phyloP scores from a whole-genome alignment of 2,113 vertebrate species.

The Pipa parva region DNA sequence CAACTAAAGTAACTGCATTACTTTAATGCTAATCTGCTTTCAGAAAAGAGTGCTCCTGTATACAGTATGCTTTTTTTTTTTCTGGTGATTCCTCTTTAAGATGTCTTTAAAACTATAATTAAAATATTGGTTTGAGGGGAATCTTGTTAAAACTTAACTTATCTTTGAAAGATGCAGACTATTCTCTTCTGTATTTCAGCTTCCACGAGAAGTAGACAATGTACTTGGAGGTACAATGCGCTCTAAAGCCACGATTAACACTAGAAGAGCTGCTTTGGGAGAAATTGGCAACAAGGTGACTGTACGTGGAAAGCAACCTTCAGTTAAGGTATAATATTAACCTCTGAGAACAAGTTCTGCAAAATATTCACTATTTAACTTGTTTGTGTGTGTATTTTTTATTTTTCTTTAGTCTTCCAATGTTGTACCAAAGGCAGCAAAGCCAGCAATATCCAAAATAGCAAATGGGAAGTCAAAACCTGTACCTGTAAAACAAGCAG shows the following conservation, averaged over 20 bases:
- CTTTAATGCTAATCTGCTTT: too few species aligned
- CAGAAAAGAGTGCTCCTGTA: too few species aligned
- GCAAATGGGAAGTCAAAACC: slow-evolving; percentile 46
- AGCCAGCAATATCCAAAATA: slow-evolving; percentile 43
- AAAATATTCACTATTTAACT: neutral
- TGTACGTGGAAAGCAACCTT: slow-evolving; percentile 43
- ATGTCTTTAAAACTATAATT: neutral
- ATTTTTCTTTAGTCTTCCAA: slow-evolving; percentile 48
- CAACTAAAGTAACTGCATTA: too few species aligned
- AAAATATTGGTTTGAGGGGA: neutral
- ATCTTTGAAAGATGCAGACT: neutral
- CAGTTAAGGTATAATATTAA: slow-evolving; percentile 1
- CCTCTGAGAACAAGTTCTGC: too few species aligned
- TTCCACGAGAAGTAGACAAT: slow-evolving; percentile 57
- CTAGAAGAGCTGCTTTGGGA: slow-evolving; percentile 60
- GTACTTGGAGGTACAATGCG: slow-evolving; percentile 44
- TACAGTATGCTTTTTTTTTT: neutral
- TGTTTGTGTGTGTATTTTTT: slow-evolving; percentile 2
- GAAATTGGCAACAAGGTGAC: slow-evolving; percentile 68
- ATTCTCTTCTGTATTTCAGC: slow-evolving; percentile 40
- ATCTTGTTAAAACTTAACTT: neutral
- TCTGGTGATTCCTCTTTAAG: too few species aligned
- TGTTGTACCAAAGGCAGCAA: slow-evolving; percentile 46
- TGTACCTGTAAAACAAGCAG: slow-evolving; percentile 46
- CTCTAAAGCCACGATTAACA: slow-evolving; percentile 47